Base-by-base conservation (phyloP, 2,797 vertebrate genomes). In the Erpetoichthys calabaricus region DNA sequence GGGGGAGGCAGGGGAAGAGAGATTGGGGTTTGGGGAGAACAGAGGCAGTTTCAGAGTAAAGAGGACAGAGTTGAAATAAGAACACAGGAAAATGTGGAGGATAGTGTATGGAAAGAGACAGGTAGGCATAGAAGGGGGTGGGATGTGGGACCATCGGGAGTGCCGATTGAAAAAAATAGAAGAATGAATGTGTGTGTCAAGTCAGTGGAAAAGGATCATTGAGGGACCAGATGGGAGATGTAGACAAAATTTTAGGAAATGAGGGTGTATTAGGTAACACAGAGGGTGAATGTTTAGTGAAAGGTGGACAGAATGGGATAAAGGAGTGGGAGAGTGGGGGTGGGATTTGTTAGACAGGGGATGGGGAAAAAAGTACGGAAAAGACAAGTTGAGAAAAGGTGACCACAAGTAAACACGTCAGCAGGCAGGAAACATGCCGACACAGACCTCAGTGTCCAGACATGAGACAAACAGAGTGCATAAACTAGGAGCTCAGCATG, bases 321-420 rank as follows among this genome's bases (percentile, higher is more conserved):
- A 3, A 51, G 44, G 7, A 7, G 54, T 25, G 45, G 54, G 5
- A 56, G 50, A 45, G 25, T 25, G 25, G 47, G 52, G 52, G 42
- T 45, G 49, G 49, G 49, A 43, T 6, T 54, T 7, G 41, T 5
- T 42, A 7, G 53, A 54, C 43, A 46, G 56, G 5, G 54, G 55
- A 57, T 55, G 43, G 61, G 58, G 56, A 51, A 54, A 57, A 59
- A 51, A 45, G 59, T 44, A 67, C 57, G 69, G 59, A 65, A 65
- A 61, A 70, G 65, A 73, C 63, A 66, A 62, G 60, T 64, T 64
- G 62, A 72, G 63, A 70, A 44, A 68, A 52, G 61, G 64, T 70
- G 64, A 75, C 67, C 72, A 56, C 60, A 57, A 43, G 59, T 59
- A 55, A 67, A n/a, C 41, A 42, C 49, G 8, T 63, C 62, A 56